These are phyloP conservation scores for Dermatemys mawii DNA, from an alignment of 2,113 vertebrate genomes.

Conservation along the genomic window DNA sequence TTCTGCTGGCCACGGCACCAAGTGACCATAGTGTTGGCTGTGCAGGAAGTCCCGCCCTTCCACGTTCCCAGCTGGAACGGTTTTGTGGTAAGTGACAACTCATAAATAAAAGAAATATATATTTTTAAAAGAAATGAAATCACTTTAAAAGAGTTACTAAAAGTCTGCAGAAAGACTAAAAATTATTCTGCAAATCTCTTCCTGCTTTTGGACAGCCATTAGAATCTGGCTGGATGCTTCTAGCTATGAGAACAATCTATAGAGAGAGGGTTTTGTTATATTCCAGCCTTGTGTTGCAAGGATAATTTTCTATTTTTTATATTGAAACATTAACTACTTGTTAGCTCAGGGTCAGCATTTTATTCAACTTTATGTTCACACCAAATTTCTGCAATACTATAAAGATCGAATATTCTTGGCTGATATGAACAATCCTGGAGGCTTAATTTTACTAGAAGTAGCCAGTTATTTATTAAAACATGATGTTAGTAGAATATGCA, in stretches of 20 bases:
- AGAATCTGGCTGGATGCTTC: neutral
- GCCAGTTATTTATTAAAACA: slow-evolving; percentile 86
- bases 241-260: neutral
- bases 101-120: slow-evolving; percentile 45
- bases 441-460: slow-evolving; percentile 81
- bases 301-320: slow-evolving; percentile 82
- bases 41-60: neutral
- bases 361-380: slow-evolving; percentile 75
- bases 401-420: slow-evolving; percentile 71
- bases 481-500: slow-evolving; percentile 76
- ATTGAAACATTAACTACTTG: slow-evolving; percentile 79
- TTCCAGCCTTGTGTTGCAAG: slow-evolving; percentile 67
- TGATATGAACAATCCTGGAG: slow-evolving; percentile 76
- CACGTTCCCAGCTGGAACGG: slow-evolving; percentile 9
- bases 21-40: neutral
- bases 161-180: slow-evolving; percentile 55
- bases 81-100: slow-evolving; percentile 9
- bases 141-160: slow-evolving; percentile 44
- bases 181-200: slow-evolving; percentile 62
- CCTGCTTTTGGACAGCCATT: slow-evolving; percentile 58
- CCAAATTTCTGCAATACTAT: slow-evolving; percentile 76
- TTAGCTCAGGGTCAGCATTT: slow-evolving; percentile 81
- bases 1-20: slow-evolving; percentile 17
- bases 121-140: slow-evolving; percentile 51
- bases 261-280: slow-evolving; percentile 55